Evolutionary conservation across 2,113 vertebrate genomes (phyloP), one percentile per base, ranked within the genome.

Genomic region (Eulemur rufifrons): DNA sequence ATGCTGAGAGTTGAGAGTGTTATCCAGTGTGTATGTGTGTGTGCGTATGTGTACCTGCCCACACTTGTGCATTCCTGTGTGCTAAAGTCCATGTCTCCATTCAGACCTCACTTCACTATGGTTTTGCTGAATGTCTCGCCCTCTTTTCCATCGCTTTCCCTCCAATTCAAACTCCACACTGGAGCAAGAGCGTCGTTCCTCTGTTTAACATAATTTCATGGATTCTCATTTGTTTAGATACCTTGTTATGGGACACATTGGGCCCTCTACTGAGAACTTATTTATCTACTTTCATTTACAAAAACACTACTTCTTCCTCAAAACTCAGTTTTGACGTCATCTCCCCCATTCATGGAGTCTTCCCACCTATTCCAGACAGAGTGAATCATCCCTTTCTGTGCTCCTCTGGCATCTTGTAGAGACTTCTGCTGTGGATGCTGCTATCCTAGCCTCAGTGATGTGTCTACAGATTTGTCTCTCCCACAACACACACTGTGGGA

Each of bases 381-480:
- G 6, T 4, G 63, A 59, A 2, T 11, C 23, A 8, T 23, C 11
- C 1, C 0, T 61, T 47, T 47, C 0, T 15, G 10, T 18, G 23
- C 1, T 25, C 27, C 64, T n/a, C 18, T 39, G 61, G 6, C 5
- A 6, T 37, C 29, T 39, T 56, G 50, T 21, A 69, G 39, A 63
- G 20, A 3, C 6, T 14, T 27, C 37, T 15, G 3, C 21, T 14
- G 6, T 29, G 18, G 56, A 45, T 39, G 20, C 2, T 15, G 23
- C 45, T 77, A 25, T 6, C 25, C 5, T 42, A 5, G 0, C 23
- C 32, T 21, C 15, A 5, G 2, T 2, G 6, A 37, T 2, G 2
- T 3, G 3, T 13, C 39, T 27, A 0, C 15, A 63, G 6, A 15
- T 42, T 4, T 73, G 7, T 47, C 5, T 23, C 29, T 68, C 42